Percentiles rank a stretch among this genome's conserved stretches.
These are phyloP conservation scores for Ochotona princeps DNA, from an alignment of 2,113 vertebrate genomes.

Conservation along the genomic window DNA sequence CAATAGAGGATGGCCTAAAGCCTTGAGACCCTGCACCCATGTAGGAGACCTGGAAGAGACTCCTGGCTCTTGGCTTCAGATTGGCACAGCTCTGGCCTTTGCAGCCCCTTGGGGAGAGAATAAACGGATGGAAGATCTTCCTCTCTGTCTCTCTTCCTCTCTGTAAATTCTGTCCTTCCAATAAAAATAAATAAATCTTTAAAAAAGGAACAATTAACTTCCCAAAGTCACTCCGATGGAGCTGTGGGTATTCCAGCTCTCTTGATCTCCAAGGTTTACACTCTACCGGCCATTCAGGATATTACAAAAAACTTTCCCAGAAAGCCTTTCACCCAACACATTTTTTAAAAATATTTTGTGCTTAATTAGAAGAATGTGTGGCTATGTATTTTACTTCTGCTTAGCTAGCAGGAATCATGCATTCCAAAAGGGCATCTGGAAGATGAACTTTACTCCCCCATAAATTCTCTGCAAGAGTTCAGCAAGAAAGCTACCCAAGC, in stretches of 20 bases:
- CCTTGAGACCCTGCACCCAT: too few species aligned
- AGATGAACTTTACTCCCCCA: conserved; percentile 19
- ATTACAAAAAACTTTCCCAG: background rate
- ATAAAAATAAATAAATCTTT: too few species aligned
- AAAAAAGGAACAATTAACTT: background rate
- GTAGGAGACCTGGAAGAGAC: too few species aligned
- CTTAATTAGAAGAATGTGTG: conserved; percentile 27
- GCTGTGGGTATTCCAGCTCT: background rate
- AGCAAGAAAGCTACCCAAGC: conserved; percentile 34
- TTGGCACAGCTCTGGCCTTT: too few species aligned
- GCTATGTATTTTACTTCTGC: background rate
- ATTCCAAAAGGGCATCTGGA: background rate
- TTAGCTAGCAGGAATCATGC: background rate
- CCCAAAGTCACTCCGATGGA: background rate
- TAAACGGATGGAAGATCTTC: too few species aligned
- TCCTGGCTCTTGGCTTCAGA: too few species aligned
- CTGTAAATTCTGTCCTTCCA: too few species aligned
- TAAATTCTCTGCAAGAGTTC: conserved; percentile 10
- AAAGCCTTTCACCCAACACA: background rate
- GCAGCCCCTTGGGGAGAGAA: too few species aligned
- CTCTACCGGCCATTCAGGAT: background rate
- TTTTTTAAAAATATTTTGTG: background rate
- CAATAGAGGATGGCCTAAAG: too few species aligned
- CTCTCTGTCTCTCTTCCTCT: too few species aligned
- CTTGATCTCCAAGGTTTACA: background rate